Base-by-base conservation (phyloP, 2,797 vertebrate genomes). In the Sarcophilus harrisii region DNA sequence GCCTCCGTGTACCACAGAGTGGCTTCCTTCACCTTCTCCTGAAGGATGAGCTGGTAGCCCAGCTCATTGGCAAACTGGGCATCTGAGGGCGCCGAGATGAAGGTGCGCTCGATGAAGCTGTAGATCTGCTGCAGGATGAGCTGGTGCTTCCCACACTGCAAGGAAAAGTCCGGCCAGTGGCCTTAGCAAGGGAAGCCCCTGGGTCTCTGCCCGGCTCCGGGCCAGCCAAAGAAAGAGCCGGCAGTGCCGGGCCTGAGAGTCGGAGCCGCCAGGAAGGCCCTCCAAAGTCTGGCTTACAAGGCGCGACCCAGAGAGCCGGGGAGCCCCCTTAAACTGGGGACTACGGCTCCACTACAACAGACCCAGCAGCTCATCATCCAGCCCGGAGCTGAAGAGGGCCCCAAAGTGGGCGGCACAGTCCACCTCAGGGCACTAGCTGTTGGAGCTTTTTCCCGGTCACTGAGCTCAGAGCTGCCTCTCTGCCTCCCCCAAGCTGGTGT, bases 41-140 rank as follows among this genome's bases (percentile, higher is more conserved):
- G 99, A n/a, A 99, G 98, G 95, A 98, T 92, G 60, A 98, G 97
- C 95, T 98, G 98, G 94, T 98, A 98, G 81, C 98, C 99, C n/a
- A 99, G 96, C 95, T 99, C 98, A 4, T 96, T 98, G 81, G 98
- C 98, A 92, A 98, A 95, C 1, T 96, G 96, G 54, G 98, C 96
- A 0, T 96, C 91, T 0, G 93, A 94, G 4, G 98, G 97, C 0
- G 95, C 58, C 24, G 96, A 94, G 58, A 96, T 52, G 92, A 98
- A 98, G 29, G 97, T 95, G 13, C 90, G 97, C 58, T 98, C 98
- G 14, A 98, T 96, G 97, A 99, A 98, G n/a, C 57, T 45, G 1
- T 95, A 98, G 73, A 98, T 96, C 24, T 98, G 98, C 93, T 95
- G 97, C 1, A 99, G 96, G 66, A 99, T 94, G 1, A 92, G 96